A percentile compares a stretch with the other conserved stretches of the same genome.
Evolutionary conservation across 1,140 invertebrate genomes (phyloP).

Genomic region (Drosophila nikananu): DNA sequence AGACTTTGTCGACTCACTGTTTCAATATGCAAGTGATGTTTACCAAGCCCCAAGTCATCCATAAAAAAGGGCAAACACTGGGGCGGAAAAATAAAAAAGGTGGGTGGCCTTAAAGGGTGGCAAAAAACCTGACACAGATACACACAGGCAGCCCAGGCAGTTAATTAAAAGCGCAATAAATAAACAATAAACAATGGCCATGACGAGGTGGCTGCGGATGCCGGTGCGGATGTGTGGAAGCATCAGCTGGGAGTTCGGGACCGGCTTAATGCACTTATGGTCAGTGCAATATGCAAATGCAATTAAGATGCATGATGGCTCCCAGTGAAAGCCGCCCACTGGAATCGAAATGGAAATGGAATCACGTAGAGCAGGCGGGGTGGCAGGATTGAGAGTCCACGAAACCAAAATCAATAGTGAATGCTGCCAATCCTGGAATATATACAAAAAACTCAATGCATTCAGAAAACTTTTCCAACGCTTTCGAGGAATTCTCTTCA

Average conservation of each 20-base stretch:
- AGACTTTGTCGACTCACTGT: slow-evolving; percentile 9
- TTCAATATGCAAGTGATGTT: slow-evolving; percentile 27
- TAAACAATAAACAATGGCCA: slow-evolving; percentile 57
- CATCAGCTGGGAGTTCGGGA: slow-evolving; percentile 18
- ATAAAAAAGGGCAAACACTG: slow-evolving; percentile 29
- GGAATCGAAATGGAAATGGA: slow-evolving; percentile 39
- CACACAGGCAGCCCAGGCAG: slow-evolving; percentile 6
- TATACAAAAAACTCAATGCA: background rate
- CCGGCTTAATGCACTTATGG: slow-evolving; percentile 59
- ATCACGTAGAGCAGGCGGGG: slow-evolving; percentile 31
- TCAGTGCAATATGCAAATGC: slow-evolving; percentile 72
- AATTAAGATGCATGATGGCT: slow-evolving; percentile 61
- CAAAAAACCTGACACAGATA: slow-evolving; percentile 31
- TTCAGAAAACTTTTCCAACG: slow-evolving; percentile 15
- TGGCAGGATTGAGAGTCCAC: background rate
- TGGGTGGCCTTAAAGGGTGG: slow-evolving; percentile 4
- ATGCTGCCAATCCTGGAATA: background rate
- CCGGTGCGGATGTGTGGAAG: slow-evolving; percentile 3
- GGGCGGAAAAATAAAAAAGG: slow-evolving; percentile 2
- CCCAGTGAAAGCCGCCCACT: slow-evolving; percentile 18
- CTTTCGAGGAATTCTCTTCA: background rate
- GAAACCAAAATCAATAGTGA: slow-evolving; percentile 39
- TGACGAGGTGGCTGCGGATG: slow-evolving; percentile 24
- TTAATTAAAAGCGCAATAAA: slow-evolving; percentile 60
- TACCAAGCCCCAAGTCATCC: slow-evolving; percentile 38